Evolutionary conservation across 2,113 vertebrate genomes (phyloP).

Genomic region (Halcyon senegalensis): DNA sequence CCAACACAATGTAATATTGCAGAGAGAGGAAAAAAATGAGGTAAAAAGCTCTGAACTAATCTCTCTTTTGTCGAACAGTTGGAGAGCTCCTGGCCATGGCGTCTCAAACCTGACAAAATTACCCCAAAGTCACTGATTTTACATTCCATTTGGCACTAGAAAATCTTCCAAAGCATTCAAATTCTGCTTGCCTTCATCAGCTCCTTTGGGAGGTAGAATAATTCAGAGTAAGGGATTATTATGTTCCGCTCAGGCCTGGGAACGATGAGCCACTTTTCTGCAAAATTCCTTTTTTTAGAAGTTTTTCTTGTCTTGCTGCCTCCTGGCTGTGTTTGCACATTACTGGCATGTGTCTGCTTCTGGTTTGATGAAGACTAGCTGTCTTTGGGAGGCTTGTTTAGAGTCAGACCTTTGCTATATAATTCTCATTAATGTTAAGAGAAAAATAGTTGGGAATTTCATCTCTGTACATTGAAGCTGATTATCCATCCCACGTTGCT

Average conservation of each 20-base stretch:
- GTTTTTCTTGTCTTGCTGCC: background rate
- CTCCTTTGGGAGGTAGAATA: conserved; percentile 25
- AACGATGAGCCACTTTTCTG: background rate
- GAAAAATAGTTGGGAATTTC: background rate
- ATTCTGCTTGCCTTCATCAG: conserved; percentile 26
- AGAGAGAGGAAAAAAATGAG: background rate
- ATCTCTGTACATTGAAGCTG: background rate
- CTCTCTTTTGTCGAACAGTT: conserved; percentile 54
- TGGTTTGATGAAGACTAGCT: background rate
- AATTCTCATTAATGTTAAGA: conserved; percentile 14
- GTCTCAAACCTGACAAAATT: conserved; percentile 30
- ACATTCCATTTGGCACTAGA: conserved; percentile 39
- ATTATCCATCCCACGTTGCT: conserved; percentile 50
- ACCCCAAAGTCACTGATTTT: conserved; percentile 42
- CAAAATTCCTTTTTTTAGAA: background rate
- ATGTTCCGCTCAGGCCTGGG: background rate
- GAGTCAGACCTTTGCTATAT: background rate
- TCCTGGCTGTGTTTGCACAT: conserved; percentile 6
- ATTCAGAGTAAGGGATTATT: background rate
- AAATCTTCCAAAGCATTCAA: conserved; percentile 26
- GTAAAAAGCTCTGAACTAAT: conserved; percentile 45
- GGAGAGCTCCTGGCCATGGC: conserved; percentile 42
- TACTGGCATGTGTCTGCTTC: background rate
- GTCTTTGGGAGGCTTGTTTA: background rate
- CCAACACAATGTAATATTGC: background rate